phyloP scores from a whole-genome alignment of 1,140 invertebrate genomes.

The Cydia strobilella region DNA sequence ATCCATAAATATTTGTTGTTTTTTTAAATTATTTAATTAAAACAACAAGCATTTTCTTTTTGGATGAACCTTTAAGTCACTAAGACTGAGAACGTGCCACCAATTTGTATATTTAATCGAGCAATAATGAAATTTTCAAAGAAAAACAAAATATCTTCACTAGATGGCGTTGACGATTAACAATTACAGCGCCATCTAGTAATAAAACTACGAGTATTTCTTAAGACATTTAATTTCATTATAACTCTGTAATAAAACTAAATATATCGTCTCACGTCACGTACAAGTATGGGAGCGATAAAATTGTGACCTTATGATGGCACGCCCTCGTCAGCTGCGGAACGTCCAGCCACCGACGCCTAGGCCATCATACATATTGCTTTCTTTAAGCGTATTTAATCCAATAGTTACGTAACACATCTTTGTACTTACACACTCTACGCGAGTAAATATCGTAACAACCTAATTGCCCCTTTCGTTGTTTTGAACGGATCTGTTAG shows the following conservation, averaged over 20 bases:
- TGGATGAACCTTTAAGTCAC: background rate
- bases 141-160: background rate
- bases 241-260: background rate
- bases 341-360: constrained; percentile 46
- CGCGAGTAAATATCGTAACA: constrained; percentile 67
- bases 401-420: constrained; percentile 67
- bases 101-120: background rate
- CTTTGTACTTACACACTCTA: constrained; percentile 73
- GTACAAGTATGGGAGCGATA: background rate
- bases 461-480: constrained; percentile 76
- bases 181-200: background rate
- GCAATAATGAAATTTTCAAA: background rate
- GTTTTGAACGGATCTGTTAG: constrained; percentile 67
- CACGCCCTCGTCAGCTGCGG: constrained; percentile 62
- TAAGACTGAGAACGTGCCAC: background rate
- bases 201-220: background rate
- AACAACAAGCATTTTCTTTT: background rate
- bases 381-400: constrained; percentile 73
- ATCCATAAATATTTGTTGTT: background rate
- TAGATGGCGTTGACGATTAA: background rate
- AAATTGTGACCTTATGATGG: constrained; percentile 50
- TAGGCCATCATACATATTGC: constrained; percentile 66
- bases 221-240: background rate
- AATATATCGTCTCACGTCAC: background rate
- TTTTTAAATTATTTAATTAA: background rate